Conservation (phyloP, 2,888 invertebrate species). For the Zeuzera pyrina region DNA sequence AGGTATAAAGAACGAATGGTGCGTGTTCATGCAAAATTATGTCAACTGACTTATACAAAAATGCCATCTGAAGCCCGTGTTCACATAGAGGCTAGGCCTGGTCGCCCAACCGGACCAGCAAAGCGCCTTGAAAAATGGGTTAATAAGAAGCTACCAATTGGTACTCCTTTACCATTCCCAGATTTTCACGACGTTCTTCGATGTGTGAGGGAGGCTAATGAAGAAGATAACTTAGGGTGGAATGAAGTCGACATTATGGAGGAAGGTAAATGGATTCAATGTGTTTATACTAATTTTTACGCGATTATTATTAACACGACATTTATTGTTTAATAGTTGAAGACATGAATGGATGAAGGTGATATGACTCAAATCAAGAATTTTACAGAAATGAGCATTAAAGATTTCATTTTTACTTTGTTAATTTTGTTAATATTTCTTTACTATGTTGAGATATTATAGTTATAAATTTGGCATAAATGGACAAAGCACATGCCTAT, state of each 20-base stretch:
- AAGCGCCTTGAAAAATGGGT: constrained; percentile 54
- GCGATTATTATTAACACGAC: no score
- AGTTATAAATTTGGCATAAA: no score
- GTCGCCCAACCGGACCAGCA: constrained; percentile 50
- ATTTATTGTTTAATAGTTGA: background rate
- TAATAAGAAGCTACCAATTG: constrained; percentile 56
- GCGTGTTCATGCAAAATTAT: constrained; percentile 73
- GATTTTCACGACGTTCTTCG: constrained; percentile 71
- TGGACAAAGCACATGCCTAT: no score
- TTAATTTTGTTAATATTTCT: no score
- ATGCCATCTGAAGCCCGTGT: constrained; percentile 59
- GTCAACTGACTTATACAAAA: constrained; percentile 73
- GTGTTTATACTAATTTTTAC: no score
- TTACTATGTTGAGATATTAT: no score
- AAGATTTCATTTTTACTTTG: no score
- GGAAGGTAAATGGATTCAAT: constrained; percentile 38
- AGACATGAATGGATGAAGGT: no score
- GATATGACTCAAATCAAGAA: no score
- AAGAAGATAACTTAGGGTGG: constrained; percentile 50
- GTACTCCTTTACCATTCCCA: constrained; percentile 57
- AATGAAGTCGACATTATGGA: constrained; percentile 57
- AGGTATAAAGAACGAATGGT: constrained; percentile 65
- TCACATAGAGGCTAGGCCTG: constrained; percentile 42
- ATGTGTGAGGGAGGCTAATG: constrained; percentile 53
- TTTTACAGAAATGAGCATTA: no score